These are phyloP conservation scores for Brachionus paranguensis DNA, from an alignment of 1,140 invertebrate species.

Conservation along the genomic window DNA sequence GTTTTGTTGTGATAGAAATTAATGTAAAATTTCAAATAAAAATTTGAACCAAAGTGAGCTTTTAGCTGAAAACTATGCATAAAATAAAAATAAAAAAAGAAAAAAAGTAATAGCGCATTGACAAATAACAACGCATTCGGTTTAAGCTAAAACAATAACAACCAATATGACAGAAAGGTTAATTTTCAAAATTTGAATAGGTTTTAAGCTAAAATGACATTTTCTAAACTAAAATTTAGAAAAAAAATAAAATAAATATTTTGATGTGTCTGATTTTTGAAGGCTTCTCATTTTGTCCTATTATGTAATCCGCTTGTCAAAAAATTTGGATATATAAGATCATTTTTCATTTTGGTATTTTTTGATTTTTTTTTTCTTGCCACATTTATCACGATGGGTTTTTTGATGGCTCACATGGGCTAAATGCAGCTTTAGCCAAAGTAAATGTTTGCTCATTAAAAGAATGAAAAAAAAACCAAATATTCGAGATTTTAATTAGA, in stretches of 20 bases:
- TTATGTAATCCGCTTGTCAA: neutral
- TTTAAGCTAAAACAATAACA: neutral
- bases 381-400: neutral
- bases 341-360: neutral
- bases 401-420: neutral
- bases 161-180: neutral
- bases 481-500: neutral
- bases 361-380: neutral
- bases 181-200: neutral
- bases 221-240: neutral
- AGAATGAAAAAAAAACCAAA: neutral
- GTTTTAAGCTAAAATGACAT: neutral
- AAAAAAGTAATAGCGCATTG: neutral
- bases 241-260: neutral
- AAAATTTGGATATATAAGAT: neutral
- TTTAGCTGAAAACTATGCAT: neutral
- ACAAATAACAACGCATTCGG: neutral
- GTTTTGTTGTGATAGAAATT: neutral
- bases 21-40: neutral
- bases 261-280: neutral
- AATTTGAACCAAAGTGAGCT: neutral
- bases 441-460: neutral
- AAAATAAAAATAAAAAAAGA: neutral
- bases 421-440: neutral
- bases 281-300: neutral